phyloP scores from a whole-genome alignment of 2,888 invertebrate genomes.

The Neelides folsomi region DNA sequence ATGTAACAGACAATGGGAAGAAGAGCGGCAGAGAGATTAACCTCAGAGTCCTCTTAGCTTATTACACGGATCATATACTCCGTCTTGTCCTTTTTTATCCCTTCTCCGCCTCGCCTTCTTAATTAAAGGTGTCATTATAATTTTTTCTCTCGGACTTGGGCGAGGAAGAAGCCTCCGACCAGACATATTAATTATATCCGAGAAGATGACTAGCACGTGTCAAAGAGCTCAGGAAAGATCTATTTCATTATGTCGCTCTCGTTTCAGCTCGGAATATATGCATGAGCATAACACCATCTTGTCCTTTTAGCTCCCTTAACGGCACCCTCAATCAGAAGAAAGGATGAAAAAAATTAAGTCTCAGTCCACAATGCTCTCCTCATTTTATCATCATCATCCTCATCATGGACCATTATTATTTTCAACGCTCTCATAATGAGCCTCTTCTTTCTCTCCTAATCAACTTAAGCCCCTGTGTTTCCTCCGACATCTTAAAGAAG shows the following conservation, averaged over 20 bases:
- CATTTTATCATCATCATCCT: conserved; percentile 12
- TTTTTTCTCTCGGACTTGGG: conserved; percentile 4
- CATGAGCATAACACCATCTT: background rate
- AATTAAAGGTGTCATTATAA: conserved; percentile 20
- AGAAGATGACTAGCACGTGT: conserved; percentile 21
- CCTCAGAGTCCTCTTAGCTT: no score
- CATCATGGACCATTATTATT: conserved; percentile 1
- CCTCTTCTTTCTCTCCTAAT: no score
- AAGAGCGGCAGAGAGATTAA: no score
- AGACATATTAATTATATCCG: conserved; percentile 16
- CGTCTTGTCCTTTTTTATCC: no score
- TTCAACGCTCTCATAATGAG: no score
- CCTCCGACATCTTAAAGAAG: no score
- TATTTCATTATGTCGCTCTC: conserved; percentile 6
- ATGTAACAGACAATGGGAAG: no score
- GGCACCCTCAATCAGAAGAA: background rate
- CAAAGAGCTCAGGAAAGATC: conserved; percentile 10
- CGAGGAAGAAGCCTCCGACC: background rate
- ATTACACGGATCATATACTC: no score
- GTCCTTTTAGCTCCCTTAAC: no score
- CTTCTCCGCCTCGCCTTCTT: conserved; percentile 9
- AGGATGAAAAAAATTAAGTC: background rate
- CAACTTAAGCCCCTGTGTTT: no score
- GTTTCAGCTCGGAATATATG: background rate
- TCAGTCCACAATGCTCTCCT: background rate